A percentile compares a stretch with the other conserved stretches of the same genome.
Evolutionary conservation across 2,113 vertebrate species (phyloP).

Genomic region (Sinocyclocheilus maitianheensis): DNA sequence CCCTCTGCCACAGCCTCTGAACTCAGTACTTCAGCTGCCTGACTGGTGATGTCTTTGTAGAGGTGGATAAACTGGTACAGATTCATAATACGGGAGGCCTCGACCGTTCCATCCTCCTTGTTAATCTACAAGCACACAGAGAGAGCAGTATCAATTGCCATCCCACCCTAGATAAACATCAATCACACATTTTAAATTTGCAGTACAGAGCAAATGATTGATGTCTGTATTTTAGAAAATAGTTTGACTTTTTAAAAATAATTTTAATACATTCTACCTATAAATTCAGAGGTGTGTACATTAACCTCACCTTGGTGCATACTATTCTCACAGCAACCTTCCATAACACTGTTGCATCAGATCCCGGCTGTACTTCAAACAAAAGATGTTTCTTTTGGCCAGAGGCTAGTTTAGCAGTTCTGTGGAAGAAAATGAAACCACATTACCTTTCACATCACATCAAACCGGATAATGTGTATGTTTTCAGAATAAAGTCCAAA

Average conservation of each 20-base stretch:
- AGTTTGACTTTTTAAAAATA: no score
- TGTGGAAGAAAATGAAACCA: slow-evolving; percentile 55
- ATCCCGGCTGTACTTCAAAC: slow-evolving; percentile 94
- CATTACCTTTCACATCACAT: neutral
- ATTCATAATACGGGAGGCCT: slow-evolving; percentile 96
- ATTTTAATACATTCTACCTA: no score
- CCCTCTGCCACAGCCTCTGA: slow-evolving; percentile 74
- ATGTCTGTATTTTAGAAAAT: neutral
- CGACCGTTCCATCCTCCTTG: slow-evolving; percentile 88
- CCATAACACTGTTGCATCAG: slow-evolving; percentile 94
- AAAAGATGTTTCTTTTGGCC: slow-evolving; percentile 95
- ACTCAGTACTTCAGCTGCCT: slow-evolving; percentile 85
- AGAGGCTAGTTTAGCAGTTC: slow-evolving; percentile 87
- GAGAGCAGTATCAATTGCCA: neutral
- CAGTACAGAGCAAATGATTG: neutral
- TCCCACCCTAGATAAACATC: neutral
- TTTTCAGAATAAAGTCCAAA: neutral
- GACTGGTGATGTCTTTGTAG: slow-evolving; percentile 93
- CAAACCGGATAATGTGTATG: neutral
- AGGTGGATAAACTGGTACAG: slow-evolving; percentile 97
- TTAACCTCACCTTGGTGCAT: slow-evolving; percentile 89
- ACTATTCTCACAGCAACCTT: slow-evolving; percentile 91
- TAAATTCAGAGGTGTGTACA: neutral
- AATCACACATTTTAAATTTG: neutral
- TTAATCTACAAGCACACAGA: slow-evolving; percentile 82